Conservation (phyloP, 2,797 vertebrate genomes). For the Macrochelys suwanniensis region DNA sequence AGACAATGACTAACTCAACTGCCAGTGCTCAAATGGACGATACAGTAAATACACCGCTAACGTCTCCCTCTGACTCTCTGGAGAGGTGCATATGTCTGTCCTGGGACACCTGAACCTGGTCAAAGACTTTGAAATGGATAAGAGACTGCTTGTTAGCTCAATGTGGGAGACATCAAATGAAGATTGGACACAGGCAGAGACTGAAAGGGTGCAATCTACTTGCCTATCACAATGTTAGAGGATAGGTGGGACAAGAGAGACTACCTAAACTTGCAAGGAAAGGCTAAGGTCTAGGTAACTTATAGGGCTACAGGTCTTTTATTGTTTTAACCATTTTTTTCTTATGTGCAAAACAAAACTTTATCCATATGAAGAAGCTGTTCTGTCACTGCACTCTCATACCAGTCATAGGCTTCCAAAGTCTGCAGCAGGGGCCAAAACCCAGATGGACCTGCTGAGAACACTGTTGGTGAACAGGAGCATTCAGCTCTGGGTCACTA, state of each 20-base stretch:
- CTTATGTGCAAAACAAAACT: not conserved
- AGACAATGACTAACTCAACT: not conserved
- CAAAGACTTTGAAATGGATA: not conserved
- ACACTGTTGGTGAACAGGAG: not conserved
- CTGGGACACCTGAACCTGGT: not conserved
- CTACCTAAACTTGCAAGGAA: not conserved
- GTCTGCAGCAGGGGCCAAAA: not conserved
- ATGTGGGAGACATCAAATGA: not conserved
- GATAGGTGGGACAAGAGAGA: not conserved
- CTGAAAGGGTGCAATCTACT: not conserved
- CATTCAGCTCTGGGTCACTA: not conserved
- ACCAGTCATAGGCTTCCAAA: rapidly evolving
- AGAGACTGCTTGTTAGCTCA: not conserved
- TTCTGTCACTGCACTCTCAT: not conserved
- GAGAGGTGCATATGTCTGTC: not conserved
- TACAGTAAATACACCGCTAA: not conserved
- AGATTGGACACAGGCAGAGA: not conserved
- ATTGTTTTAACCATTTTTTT: not conserved
- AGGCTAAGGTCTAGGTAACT: not conserved
- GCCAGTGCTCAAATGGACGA: not conserved
- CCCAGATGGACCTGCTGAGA: not conserved
- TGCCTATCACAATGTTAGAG: not conserved
- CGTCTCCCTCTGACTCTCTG: not conserved
- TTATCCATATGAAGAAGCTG: not conserved
- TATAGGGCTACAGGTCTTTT: not conserved